phyloP scores from a whole-genome alignment of 2,888 invertebrate genomes.

The Eledona agricola region DNA sequence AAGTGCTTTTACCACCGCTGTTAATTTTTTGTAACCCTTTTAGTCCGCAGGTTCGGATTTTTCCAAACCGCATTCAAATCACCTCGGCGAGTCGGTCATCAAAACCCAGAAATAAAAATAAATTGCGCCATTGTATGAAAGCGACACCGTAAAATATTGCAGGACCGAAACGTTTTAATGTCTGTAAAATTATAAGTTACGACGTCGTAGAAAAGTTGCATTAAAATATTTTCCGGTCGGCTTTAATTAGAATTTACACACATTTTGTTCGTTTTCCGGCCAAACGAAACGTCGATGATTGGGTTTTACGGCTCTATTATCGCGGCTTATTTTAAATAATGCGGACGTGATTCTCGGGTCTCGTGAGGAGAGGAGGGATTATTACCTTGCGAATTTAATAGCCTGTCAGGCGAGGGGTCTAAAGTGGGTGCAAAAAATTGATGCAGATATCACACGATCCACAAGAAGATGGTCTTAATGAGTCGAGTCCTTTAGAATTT shows the following conservation, averaged over 20 bases:
- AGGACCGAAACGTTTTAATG: conserved; percentile 26
- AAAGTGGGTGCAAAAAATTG: conserved; percentile 30
- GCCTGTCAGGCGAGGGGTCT: conserved; percentile 28
- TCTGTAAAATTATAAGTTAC: conserved; percentile 28
- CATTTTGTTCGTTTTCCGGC: conserved; percentile 7
- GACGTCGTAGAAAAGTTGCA: conserved; percentile 8
- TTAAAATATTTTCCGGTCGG: conserved; percentile 9
- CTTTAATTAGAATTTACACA: conserved; percentile 18
- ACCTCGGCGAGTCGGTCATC: too few relatives aligned
- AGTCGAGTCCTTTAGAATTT: conserved; percentile 13
- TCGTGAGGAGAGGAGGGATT: too few relatives aligned
- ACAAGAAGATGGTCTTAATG: conserved; percentile 6
- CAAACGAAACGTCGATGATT: conserved; percentile 6
- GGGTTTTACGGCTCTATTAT: conserved; percentile 8
- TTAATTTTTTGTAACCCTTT: too few relatives aligned
- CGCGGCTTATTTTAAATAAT: conserved; percentile 6
- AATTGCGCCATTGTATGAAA: conserved; percentile 15
- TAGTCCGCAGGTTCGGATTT: too few relatives aligned
- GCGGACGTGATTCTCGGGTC: too few relatives aligned
- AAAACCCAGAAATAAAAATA: conserved; percentile 19
- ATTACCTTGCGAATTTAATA: conserved; percentile 32
- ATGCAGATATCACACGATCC: conserved; percentile 29
- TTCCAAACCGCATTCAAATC: too few relatives aligned
- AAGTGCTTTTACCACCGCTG: too few relatives aligned
- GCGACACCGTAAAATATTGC: conserved; percentile 23